Evolutionary conservation across 2,888 invertebrate genomes (phyloP).

Genomic region (Nipponacmea schrenckii): DNA sequence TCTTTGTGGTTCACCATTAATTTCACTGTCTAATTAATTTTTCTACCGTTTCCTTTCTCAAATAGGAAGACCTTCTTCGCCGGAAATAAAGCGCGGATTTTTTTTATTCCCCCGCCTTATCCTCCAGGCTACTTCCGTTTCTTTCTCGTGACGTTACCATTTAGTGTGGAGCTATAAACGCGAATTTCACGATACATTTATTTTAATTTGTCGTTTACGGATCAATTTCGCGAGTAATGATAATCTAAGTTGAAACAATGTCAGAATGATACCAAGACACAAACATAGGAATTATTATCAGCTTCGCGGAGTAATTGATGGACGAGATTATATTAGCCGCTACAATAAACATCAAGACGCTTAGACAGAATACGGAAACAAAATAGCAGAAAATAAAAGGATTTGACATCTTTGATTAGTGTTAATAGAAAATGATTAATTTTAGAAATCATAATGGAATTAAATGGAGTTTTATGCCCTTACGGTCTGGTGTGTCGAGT

Average conservation of each 20-base stretch:
- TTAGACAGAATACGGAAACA: no score
- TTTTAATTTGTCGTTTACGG: not conserved
- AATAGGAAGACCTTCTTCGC: not conserved
- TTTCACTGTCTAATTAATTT: not conserved
- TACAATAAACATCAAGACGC: no score
- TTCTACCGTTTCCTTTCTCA: not conserved
- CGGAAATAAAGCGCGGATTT: not conserved
- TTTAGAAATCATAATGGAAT: no score
- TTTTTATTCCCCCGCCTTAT: conserved; percentile 1
- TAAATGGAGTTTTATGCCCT: no score
- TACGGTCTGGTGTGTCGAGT: no score
- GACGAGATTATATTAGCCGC: no score
- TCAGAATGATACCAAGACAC: not conserved
- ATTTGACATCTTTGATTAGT: no score
- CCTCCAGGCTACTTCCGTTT: conserved; percentile 2
- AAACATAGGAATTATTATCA: no score
- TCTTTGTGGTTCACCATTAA: not conserved
- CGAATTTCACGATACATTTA: conserved; percentile 7
- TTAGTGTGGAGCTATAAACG: not conserved
- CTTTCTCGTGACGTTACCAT: conserved; percentile 2
- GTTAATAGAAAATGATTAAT: no score
- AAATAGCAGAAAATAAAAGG: no score
- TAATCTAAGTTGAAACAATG: conserved; percentile 2
- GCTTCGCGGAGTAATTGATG: no score
- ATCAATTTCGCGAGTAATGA: not conserved